phyloP scores from a whole-genome alignment of 2,888 invertebrate species.

The Esperia sulphurella region DNA sequence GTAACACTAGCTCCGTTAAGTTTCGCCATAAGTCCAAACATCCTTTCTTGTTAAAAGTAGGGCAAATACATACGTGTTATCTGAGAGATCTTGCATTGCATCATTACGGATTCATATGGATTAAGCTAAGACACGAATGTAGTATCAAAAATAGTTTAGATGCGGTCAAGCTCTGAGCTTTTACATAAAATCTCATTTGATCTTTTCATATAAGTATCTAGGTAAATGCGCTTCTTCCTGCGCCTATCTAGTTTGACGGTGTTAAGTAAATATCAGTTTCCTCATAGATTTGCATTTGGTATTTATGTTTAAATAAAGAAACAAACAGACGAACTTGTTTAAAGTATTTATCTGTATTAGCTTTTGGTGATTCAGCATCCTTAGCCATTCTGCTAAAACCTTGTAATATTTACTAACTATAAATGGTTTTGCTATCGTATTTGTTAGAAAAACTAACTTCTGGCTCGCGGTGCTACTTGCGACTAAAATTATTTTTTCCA shows the following conservation, averaged over 20 bases:
- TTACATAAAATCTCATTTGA: neutral
- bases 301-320: conserved; percentile 2
- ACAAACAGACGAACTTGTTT: conserved; percentile 36
- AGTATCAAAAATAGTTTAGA: conserved; percentile 14
- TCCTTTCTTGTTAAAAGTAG: conserved; percentile 15
- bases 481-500: too few species aligned
- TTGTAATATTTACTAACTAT: too few species aligned
- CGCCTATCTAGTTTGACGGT: too few species aligned
- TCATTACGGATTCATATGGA: conserved; percentile 16
- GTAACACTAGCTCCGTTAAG: neutral
- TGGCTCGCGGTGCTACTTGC: too few species aligned
- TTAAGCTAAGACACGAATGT: conserved; percentile 20
- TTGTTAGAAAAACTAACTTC: too few species aligned
- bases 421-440: too few species aligned
- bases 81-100: conserved; percentile 6
- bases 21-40: conserved; percentile 4
- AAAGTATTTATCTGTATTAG: conserved; percentile 16
- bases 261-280: too few species aligned
- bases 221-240: neutral
- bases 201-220: neutral
- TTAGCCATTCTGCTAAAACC: too few species aligned
- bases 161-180: neutral
- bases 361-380: neutral
- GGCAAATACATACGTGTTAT: conserved; percentile 13
- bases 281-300: too few species aligned